Evolutionary conservation across 1,140 invertebrate genomes (phyloP).

Genomic region (Sminthurides bifidus): DNA sequence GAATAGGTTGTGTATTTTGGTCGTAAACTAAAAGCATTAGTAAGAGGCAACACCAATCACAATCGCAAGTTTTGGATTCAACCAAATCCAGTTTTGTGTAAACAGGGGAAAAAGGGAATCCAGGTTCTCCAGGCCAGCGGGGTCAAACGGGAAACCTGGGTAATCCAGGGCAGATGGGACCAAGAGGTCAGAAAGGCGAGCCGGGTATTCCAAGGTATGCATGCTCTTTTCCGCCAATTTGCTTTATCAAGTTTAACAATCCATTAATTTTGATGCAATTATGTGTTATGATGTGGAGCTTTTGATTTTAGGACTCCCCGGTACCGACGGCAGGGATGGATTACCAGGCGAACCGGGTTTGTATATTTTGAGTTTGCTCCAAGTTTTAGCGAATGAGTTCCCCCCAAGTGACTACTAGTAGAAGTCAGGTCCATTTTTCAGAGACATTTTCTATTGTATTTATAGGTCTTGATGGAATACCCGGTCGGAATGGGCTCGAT

Average conservation of each 20-base stretch:
- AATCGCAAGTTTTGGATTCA: background rate
- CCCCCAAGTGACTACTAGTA: no score
- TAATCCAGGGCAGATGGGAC: conserved; percentile 32
- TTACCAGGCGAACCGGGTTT: conserved; percentile 60
- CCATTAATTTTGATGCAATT: background rate
- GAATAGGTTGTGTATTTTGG: background rate
- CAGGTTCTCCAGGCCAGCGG: conserved; percentile 48
- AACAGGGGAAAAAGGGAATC: conserved; percentile 42
- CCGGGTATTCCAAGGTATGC: conserved; percentile 29
- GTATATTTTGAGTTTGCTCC: background rate
- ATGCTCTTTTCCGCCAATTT: conserved; percentile 1
- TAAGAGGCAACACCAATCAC: background rate
- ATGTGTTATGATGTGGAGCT: background rate
- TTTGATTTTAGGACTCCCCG: conserved; percentile 37
- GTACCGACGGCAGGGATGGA: conserved; percentile 73
- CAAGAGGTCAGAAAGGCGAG: conserved; percentile 40
- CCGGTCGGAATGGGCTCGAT: conserved; percentile 31
- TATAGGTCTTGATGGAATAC: conserved; percentile 22
- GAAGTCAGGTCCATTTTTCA: no score
- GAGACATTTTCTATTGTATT: background rate
- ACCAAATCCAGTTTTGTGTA: background rate
- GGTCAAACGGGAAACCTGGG: conserved; percentile 46
- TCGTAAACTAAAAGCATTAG: background rate
- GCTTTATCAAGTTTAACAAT: background rate
- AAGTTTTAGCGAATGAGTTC: no score